Percentiles rank a stretch among this genome's conserved stretches.
Conservation (phyloP, 1,140 invertebrate species). For the Elymnias hypermnestra region DNA sequence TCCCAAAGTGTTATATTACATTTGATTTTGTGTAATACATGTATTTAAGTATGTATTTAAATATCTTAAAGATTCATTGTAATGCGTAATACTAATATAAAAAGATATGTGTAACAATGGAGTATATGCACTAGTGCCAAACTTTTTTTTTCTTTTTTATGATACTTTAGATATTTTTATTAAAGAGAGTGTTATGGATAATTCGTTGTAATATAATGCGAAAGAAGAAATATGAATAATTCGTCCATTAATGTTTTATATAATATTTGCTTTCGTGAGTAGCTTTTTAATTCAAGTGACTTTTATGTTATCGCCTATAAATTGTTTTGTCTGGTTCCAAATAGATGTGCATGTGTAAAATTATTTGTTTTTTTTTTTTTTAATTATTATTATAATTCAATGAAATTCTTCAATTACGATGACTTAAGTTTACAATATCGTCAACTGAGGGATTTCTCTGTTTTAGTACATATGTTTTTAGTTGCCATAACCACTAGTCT, state of each 20-base stretch:
- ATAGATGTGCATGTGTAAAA: slow-evolving; percentile 62
- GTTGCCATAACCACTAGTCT: slow-evolving; percentile 70
- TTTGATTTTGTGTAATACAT: slow-evolving; percentile 65
- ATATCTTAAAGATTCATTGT: slow-evolving; percentile 25
- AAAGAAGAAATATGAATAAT: slow-evolving; percentile 29
- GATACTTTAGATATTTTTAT: slow-evolving; percentile 26
- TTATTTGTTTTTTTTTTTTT: slow-evolving; percentile 38
- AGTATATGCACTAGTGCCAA: slow-evolving; percentile 58
- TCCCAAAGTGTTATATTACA: slow-evolving; percentile 60
- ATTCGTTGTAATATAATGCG: slow-evolving; percentile 39
- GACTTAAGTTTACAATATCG: slow-evolving; percentile 8
- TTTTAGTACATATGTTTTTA: slow-evolving; percentile 44
- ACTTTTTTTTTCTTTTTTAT: slow-evolving; percentile 25
- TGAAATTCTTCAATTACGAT: slow-evolving; percentile 35
- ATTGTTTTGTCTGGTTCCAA: slow-evolving; percentile 45
- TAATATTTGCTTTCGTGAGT: slow-evolving; percentile 61
- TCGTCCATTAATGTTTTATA: slow-evolving; percentile 38
- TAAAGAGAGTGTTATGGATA: slow-evolving; percentile 72
- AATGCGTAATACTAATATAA: slow-evolving; percentile 12
- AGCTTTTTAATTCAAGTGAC: slow-evolving; percentile 52
- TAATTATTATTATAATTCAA: slow-evolving; percentile 37
- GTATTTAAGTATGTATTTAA: slow-evolving; percentile 55
- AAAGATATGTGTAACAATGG: slow-evolving; percentile 24
- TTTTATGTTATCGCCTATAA: slow-evolving; percentile 43
- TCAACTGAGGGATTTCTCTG: slow-evolving; percentile 38